Evolutionary conservation across 2,888 invertebrate genomes (phyloP), one percentile per base, ranked within the genome.

Genomic region (Abrostola tripartita): DNA sequence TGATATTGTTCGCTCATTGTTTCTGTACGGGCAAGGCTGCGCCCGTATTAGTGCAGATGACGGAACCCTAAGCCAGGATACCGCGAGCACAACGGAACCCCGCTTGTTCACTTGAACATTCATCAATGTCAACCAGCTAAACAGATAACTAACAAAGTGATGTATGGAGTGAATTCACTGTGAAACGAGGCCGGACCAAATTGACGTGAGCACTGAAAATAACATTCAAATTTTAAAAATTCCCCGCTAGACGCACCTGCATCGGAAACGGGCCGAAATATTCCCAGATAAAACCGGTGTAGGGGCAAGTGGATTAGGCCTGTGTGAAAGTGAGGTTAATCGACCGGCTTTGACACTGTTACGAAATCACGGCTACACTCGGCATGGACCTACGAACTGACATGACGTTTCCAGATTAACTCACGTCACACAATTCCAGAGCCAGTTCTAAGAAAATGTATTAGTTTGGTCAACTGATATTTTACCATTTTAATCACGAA

Each of bases 91-190:
- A 74, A 71, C 79, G 76, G 79, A 82, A 78, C 81, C 72, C 81
- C 81, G 81, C 68, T 76, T 67, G 73, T 85, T 86, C 85, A 83
- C 81, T 85, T 81, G 83, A 83, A 86, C 90, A 91, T 91, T 89
- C 85, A 89, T 90, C 90, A 90, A 85, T 81, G 90, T 90, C 90
- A 90, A 81, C 81, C 79, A 78, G 82, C 85, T 86, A 88, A 89
- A 89, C 88, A 90, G 90, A 90, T 89, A 90, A 89, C 89, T 88
- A 88, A 88, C 88, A 83, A 87, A 86, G 89, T 91, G 90, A 91
- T 90, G 88, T 90, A 91, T 90, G 89, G 86, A 87, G 86, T 81
- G 86, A 86, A 87, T 84, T 76, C 82, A 84, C 85, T 87, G 89
- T 87, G 85, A 86, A 90, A 88, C 86, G 81, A 85, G 85, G 69